phyloP scores from a whole-genome alignment of 2,888 invertebrate genomes.

The Tethea ocularis region DNA sequence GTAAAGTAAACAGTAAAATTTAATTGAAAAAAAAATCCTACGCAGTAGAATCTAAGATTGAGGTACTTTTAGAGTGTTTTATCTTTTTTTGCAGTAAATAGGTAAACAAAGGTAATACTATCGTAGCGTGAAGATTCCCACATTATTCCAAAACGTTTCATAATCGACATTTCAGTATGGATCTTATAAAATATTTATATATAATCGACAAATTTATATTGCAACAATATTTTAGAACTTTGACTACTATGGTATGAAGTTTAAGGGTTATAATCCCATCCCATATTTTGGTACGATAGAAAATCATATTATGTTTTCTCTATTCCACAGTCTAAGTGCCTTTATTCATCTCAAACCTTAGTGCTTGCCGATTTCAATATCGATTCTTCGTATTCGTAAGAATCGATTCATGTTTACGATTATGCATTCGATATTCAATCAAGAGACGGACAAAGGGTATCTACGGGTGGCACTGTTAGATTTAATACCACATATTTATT shows the following conservation, averaged over 20 bases:
- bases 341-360: slow-evolving; percentile 45
- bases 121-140: background rate
- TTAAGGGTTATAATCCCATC: slow-evolving; percentile 17
- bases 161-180: background rate
- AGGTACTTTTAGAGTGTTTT: background rate
- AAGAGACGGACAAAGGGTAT: slow-evolving; percentile 62
- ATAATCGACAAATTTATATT: background rate
- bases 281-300: slow-evolving; percentile 28
- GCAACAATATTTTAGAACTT: background rate
- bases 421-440: slow-evolving; percentile 74
- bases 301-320: slow-evolving; percentile 35
- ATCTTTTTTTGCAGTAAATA: background rate
- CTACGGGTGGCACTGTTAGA: slow-evolving; percentile 45
- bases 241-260: background rate
- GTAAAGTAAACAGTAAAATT: too few relatives aligned
- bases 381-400: slow-evolving; percentile 62
- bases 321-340: slow-evolving; percentile 20
- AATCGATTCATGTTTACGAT: slow-evolving; percentile 75
- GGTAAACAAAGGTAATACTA: background rate
- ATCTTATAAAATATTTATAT: slow-evolving; percentile 5
- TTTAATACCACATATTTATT: slow-evolving; percentile 27
- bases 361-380: slow-evolving; percentile 61
- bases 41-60: too few relatives aligned
- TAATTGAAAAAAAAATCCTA: too few relatives aligned
- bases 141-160: background rate